Conservation (phyloP, 2,797 vertebrate species). For the Hyperoplus immaculatus region DNA sequence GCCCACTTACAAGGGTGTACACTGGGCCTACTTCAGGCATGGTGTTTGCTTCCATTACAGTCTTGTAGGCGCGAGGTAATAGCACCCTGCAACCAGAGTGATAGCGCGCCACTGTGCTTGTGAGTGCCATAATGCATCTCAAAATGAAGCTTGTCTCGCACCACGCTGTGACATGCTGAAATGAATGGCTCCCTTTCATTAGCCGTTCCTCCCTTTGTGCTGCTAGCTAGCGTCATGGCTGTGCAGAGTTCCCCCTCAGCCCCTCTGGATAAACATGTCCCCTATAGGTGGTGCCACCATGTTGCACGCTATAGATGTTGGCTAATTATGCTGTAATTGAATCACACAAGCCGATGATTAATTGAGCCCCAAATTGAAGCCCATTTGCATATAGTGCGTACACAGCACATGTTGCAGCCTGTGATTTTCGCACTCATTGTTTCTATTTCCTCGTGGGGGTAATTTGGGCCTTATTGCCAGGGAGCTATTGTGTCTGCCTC, state of each 20-base stretch:
- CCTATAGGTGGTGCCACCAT: slow-evolving; percentile 50
- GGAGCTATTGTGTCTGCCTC: slow-evolving; percentile 32
- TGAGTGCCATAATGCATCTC: slow-evolving; percentile 79
- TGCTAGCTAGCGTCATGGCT: slow-evolving; percentile 17
- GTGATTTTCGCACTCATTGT: slow-evolving; percentile 39
- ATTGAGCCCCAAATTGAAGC: slow-evolving; percentile 53
- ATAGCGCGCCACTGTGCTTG: slow-evolving; percentile 62
- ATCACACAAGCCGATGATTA: slow-evolving; percentile 34
- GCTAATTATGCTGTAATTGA: slow-evolving; percentile 60
- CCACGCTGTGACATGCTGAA: slow-evolving; percentile 68
- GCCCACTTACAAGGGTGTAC: slow-evolving; percentile 53
- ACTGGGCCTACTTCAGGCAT: slow-evolving; percentile 43
- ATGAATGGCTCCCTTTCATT: slow-evolving; percentile 76
- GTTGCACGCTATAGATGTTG: slow-evolving; percentile 29
- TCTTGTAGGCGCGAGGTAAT: slow-evolving; percentile 72
- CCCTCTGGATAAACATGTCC: slow-evolving; percentile 57
- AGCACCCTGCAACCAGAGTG: slow-evolving; percentile 67
- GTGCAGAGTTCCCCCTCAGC: slow-evolving; percentile 36
- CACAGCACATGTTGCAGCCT: slow-evolving; percentile 23
- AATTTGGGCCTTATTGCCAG: slow-evolving; percentile 51
- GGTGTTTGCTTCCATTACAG: slow-evolving; percentile 75
- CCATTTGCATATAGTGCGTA: slow-evolving; percentile 48
- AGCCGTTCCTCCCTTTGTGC: slow-evolving; percentile 55
- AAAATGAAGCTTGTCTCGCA: slow-evolving; percentile 72
- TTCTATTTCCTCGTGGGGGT: slow-evolving; percentile 44